phyloP scores from a whole-genome alignment of 2,888 invertebrate genomes.

The Minunthozetes semirufus region DNA sequence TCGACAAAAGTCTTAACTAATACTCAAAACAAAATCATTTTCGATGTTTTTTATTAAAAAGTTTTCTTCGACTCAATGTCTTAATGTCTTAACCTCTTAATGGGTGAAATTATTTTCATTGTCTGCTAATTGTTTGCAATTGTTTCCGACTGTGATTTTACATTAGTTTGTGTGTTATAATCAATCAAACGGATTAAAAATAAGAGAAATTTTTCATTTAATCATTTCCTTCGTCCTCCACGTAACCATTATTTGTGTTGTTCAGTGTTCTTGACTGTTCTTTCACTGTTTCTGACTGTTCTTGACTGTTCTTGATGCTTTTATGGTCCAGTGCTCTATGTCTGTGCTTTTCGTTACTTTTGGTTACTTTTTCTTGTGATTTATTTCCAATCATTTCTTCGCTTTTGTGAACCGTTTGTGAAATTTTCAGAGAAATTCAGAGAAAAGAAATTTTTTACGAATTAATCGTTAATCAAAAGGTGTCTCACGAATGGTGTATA shows the following conservation, averaged over 20 bases:
- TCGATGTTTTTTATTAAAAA: neutral
- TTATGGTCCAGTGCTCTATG: neutral
- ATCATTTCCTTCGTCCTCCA: slow-evolving; percentile 25
- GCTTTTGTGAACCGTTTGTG: no score
- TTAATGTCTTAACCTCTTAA: neutral
- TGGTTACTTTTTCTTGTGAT: no score
- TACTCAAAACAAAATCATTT: neutral
- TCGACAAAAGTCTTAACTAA: neutral
- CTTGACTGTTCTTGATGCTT: neutral
- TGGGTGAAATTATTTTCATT: neutral
- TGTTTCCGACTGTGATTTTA: slow-evolving; percentile 29
- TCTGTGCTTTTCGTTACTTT: neutral
- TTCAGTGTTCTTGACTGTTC: neutral
- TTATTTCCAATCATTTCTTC: no score
- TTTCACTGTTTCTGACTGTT: neutral
- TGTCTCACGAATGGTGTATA: neutral
- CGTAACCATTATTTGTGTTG: slow-evolving; percentile 5
- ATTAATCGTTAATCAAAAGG: neutral
- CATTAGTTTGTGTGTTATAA: slow-evolving; percentile 24
- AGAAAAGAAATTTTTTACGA: neutral
- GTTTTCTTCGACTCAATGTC: neutral
- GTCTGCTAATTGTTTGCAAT: neutral
- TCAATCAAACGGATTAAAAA: slow-evolving; percentile 27
- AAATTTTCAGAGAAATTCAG: no score
- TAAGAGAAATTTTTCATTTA: neutral